phyloP scores from a whole-genome alignment of 2,888 invertebrate species.

The Lacanobia oleracea region DNA sequence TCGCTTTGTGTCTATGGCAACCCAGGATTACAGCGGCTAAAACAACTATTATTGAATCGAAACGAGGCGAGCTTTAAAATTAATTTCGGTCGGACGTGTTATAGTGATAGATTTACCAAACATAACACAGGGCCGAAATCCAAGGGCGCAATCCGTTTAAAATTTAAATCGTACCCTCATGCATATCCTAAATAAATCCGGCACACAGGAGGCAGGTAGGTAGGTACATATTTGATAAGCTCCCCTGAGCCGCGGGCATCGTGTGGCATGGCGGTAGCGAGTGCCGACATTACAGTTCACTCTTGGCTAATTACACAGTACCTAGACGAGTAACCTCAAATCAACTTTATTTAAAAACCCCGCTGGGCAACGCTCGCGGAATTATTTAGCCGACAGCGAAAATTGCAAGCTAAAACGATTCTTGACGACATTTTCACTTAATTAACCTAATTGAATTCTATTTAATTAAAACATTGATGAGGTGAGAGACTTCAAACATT shows the following conservation, averaged over 20 bases:
- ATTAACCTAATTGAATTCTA: conserved; percentile 29
- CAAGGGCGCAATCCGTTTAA: conserved; percentile 91
- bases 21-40: conserved; percentile 79
- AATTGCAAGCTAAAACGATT: conserved; percentile 56
- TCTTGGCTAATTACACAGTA: conserved; percentile 86
- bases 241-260: conserved; percentile 78
- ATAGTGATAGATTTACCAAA: conserved; percentile 89
- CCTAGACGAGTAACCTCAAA: conserved; percentile 81
- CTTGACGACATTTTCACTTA: conserved; percentile 40
- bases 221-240: conserved; percentile 90
- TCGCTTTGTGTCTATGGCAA: conserved; percentile 72
- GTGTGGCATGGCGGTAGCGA: conserved; percentile 70
- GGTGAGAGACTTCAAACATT: conserved; percentile 41
- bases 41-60: conserved; percentile 85
- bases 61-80: conserved; percentile 80
- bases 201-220: conserved; percentile 85
- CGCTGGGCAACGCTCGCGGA: conserved; percentile 67
- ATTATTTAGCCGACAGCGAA: conserved; percentile 54
- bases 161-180: conserved; percentile 90
- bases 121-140: conserved; percentile 86
- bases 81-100: conserved; percentile 70
- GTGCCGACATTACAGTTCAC: conserved; percentile 75
- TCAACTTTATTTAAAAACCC: conserved; percentile 79
- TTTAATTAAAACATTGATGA: conserved; percentile 46
- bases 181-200: conserved; percentile 91